A percentile compares a stretch with the other conserved stretches of the same genome.
Conservation (phyloP, 2,888 invertebrate species). For the Micoletzkya japonica region DNA sequence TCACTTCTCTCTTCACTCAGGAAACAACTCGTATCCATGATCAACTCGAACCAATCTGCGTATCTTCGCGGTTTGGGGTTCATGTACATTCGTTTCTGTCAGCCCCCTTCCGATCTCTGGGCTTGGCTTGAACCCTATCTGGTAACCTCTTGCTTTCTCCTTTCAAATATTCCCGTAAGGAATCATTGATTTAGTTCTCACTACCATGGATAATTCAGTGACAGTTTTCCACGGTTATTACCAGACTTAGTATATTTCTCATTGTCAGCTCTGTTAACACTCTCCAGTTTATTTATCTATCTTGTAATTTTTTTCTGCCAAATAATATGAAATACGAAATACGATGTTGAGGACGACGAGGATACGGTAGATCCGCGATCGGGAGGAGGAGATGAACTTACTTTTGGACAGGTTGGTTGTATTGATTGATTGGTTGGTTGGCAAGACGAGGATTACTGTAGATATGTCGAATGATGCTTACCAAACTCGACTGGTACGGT, state of each 20-base stretch:
- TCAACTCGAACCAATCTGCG: slow-evolving; percentile 92
- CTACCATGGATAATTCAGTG: neutral
- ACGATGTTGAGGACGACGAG: slow-evolving; percentile 63
- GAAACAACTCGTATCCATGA: slow-evolving; percentile 92
- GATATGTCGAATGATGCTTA: slow-evolving; percentile 54
- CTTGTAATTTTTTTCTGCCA: neutral
- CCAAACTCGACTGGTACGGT: slow-evolving; percentile 92
- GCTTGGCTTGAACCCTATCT: slow-evolving; percentile 96
- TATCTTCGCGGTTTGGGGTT: slow-evolving; percentile 92
- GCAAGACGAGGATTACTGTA: neutral
- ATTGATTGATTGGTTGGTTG: neutral
- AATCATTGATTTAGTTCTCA: neutral
- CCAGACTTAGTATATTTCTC: neutral
- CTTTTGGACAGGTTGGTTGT: slow-evolving; percentile 76
- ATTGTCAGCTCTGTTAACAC: neutral
- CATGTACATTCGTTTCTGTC: slow-evolving; percentile 77
- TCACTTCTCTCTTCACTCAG: slow-evolving; percentile 64
- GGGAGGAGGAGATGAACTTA: slow-evolving; percentile 89
- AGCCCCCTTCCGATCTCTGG: slow-evolving; percentile 91
- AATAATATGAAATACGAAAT: neutral
- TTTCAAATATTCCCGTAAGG: too few relatives aligned
- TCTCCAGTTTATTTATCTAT: neutral
- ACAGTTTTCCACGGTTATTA: slow-evolving; percentile 6
- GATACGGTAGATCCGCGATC: slow-evolving; percentile 89
- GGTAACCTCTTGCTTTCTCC: slow-evolving; percentile 65